A percentile compares a stretch with the other conserved stretches of the same genome.
Evolutionary conservation across 2,888 invertebrate species (phyloP).

Genomic region (Sicus ferrugineus): DNA sequence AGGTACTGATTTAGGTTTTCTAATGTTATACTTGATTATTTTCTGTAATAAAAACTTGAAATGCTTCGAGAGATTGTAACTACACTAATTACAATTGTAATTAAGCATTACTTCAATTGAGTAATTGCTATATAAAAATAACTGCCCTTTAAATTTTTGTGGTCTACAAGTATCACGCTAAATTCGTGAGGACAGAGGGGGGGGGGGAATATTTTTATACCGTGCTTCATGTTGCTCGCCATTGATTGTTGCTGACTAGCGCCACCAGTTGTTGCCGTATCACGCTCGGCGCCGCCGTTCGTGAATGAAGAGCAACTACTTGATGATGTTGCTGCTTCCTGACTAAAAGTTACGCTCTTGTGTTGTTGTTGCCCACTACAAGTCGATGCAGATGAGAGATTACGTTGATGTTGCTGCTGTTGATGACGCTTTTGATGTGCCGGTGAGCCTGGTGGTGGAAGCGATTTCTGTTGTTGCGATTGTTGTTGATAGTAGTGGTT

Average conservation of each 20-base stretch:
- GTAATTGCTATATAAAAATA: no score
- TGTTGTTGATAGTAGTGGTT: conserved; percentile 44
- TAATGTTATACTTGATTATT: no score
- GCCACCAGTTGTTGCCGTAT: conserved; percentile 37
- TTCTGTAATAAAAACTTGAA: no score
- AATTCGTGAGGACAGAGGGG: background rate
- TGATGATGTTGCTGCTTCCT: conserved; percentile 52
- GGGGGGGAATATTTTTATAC: conserved; percentile 45
- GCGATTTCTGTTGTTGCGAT: conserved; percentile 42
- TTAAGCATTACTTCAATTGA: no score
- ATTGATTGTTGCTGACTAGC: conserved; percentile 59
- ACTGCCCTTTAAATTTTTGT: no score
- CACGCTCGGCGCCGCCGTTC: conserved; percentile 52
- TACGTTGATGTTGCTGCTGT: conserved; percentile 60
- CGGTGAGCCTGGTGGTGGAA: conserved; percentile 54
- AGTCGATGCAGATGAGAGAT: conserved; percentile 63
- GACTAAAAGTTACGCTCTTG: conserved; percentile 64
- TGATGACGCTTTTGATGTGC: conserved; percentile 56
- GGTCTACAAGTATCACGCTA: no score
- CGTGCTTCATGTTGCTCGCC: conserved; percentile 66
- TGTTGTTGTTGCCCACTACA: conserved; percentile 62
- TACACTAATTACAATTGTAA: no score
- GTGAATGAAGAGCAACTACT: conserved; percentile 7
- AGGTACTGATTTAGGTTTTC: no score
- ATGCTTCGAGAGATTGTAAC: no score